Base-by-base conservation (phyloP, 2,888 invertebrate genomes). In the Hylaea fasciaria region DNA sequence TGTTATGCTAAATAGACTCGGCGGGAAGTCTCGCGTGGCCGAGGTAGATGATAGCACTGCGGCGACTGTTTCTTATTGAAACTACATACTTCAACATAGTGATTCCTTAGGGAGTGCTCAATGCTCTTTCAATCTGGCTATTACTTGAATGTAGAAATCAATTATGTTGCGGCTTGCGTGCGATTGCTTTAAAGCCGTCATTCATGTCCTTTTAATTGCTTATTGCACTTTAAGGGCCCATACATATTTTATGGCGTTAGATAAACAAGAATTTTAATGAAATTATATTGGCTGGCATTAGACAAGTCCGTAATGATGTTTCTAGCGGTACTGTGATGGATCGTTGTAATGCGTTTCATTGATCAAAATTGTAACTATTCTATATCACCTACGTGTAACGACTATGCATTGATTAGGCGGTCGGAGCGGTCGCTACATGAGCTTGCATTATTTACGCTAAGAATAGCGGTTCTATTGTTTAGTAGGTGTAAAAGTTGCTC, bases 1-100 rank as follows among this genome's bases (percentile, higher is more conserved):
- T 70, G 64, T 71, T 73, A 73, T 66, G 70, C 71, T 73, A 76
- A 75, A 68, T 69, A 72, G 73, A 76, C 65, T 67, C 64, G 64
- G 66, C 72, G 67, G 72, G 71, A 69, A 49, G 55, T 47, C 62
- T 73, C 65, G 68, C 64, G 65, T 67, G 64, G 63, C 61, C 62
- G 73, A 69, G 75, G 75, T 75, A 76, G 79, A 76, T 77, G 79
- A 72, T 78, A 54, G 32, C 40, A 22, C 17, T 2, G 1, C 17
- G 11, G 35, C 11, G 35, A 51, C 35, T 43, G 46, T 35, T 28
- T 37, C 28, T 22, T 0, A 46, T 13, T 43, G 11, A 7, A 9
- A 7, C 3, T 7, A 7, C 1, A 32, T 39, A 28, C 46, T 51
- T 32, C 40, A 32, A 17, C 37, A 45, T 37, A 44, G 39, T 53